Base-by-base conservation (phyloP, 2,888 invertebrate species). In the Mesorhabditis belari region DNA sequence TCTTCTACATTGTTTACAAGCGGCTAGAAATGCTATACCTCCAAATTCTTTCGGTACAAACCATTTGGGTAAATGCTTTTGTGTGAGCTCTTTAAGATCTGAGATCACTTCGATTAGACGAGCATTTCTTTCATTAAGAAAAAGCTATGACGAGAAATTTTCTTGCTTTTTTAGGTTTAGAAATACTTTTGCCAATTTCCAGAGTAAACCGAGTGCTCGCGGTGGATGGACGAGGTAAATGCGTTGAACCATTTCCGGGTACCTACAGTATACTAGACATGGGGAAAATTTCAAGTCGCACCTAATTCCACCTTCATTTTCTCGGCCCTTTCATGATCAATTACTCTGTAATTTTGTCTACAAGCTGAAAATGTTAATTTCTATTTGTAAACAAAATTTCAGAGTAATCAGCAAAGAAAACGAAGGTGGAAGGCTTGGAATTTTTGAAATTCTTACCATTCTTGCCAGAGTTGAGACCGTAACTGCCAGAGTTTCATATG, bases 401-500 rank as follows among this genome's bases (percentile, higher is more conserved):
- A n/a, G n/a, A n/a, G n/a, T n/a, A n/a, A n/a, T n/a, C n/a, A n/a
- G n/a, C n/a, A n/a, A n/a, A n/a, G n/a, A n/a, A n/a, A n/a, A n/a
- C n/a, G n/a, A n/a, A n/a, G n/a, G 6, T 29, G 54, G 29, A 12
- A 26, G 12, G 4, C 17, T 27, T n/a, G n/a, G n/a, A n/a, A n/a
- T n/a, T 23, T 21, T 29, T 26, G 28, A 26, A 27, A 35, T 54
- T 50, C 62, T 56, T 44, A 69, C 71, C 73, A 73, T 57, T 71
- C 69, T 59, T 73, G 73, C 73, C 73, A 73, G 17, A 73, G 54
- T 28, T 70, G 70, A 26, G 67, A 66, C 55, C 73, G 26, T 55
- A 73, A 62, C 60, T 73, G 71, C 73, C 73, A 73, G 51, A 73
- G 29, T 52, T 73, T 73, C 65, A 73, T 66, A 62, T 73, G 71